phyloP scores from a whole-genome alignment of 2,797 vertebrate species.

The Eulemur coronatus region DNA sequence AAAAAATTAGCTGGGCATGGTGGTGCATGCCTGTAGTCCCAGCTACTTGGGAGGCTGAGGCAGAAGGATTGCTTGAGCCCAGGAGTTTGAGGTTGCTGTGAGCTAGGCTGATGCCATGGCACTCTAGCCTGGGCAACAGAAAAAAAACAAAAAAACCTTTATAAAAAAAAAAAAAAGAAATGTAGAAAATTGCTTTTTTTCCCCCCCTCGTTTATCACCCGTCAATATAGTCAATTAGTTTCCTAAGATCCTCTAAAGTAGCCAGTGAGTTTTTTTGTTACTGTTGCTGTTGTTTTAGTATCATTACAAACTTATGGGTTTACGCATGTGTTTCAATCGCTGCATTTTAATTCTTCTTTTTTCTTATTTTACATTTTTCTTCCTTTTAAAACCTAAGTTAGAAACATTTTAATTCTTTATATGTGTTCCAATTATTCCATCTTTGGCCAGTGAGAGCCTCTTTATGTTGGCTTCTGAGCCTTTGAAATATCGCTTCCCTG shows the following conservation, averaged over 20 bases:
- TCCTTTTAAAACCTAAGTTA: no score
- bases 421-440: not conserved
- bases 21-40: no score
- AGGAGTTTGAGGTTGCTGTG: no score
- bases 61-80: no score
- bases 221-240: not conserved
- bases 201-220: not conserved
- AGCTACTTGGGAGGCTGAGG: no score
- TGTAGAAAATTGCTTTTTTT: no score
- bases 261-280: not conserved
- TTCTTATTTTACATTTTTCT: not conserved
- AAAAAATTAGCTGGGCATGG: no score
- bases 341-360: not conserved
- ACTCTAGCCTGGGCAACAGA: no score
- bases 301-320: not conserved
- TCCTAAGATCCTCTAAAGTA: not conserved
- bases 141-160: no score
- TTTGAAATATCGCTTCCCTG: not conserved
- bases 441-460: not conserved
- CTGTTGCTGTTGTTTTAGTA: not conserved
- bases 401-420: not conserved
- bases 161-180: no score
- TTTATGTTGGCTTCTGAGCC: not conserved
- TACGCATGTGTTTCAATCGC: not conserved
- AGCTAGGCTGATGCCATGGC: no score